A percentile compares a stretch with the other conserved stretches of the same genome.
These are phyloP conservation scores for Anastrepha obliqua DNA, from an alignment of 1,140 invertebrate genomes.

Conservation along the genomic window DNA sequence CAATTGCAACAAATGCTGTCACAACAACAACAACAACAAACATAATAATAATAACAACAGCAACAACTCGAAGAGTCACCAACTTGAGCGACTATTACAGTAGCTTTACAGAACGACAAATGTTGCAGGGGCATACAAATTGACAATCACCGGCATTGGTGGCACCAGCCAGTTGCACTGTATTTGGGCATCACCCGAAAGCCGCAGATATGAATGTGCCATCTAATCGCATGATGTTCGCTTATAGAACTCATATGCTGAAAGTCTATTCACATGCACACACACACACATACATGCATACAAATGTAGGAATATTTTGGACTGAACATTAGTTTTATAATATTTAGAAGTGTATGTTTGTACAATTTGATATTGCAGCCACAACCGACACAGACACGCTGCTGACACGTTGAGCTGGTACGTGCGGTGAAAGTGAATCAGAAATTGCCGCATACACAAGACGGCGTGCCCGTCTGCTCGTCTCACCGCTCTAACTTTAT, in stretches of 20 bases:
- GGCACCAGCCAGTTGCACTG: neutral
- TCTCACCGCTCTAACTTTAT: neutral
- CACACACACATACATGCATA: neutral
- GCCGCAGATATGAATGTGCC: constrained; percentile 24
- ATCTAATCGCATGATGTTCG: neutral
- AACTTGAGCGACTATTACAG: constrained; percentile 13
- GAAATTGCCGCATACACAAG: constrained; percentile 40
- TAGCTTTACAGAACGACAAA: constrained; percentile 22
- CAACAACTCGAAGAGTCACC: neutral
- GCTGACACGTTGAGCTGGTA: constrained; percentile 50
- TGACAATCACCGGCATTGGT: constrained; percentile 1
- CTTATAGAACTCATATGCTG: neutral
- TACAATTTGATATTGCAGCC: constrained; percentile 43
- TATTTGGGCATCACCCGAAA: constrained; percentile 31
- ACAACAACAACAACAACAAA: neutral
- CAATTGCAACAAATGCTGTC: constrained; percentile 19
- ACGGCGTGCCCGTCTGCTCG: neutral
- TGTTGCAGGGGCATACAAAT: constrained; percentile 11
- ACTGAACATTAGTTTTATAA: neutral
- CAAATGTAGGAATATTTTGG: neutral
- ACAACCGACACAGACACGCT: constrained; percentile 42
- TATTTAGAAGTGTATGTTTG: too few relatives aligned
- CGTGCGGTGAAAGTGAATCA: constrained; percentile 58
- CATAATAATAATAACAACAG: neutral
- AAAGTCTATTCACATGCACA: neutral